Evolutionary conservation across 2,797 vertebrate species (phyloP).

Genomic region (Alca torda): DNA sequence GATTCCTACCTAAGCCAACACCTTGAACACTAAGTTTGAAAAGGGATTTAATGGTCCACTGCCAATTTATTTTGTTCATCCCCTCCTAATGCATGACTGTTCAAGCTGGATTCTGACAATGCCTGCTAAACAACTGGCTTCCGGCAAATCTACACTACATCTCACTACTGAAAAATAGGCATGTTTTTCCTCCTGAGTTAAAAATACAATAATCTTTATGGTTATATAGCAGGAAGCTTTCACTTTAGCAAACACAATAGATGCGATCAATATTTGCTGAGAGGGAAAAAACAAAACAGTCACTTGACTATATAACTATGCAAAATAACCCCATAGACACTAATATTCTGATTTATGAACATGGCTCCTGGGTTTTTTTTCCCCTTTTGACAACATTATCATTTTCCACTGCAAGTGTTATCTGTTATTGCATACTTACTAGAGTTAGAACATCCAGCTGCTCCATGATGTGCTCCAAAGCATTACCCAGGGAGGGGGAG

Average conservation of each 20-base stretch:
- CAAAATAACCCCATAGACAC: neutral
- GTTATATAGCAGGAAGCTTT: neutral
- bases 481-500: conserved; percentile 74
- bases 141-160: neutral
- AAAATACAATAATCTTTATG: neutral
- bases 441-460: conserved; percentile 90
- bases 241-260: neutral
- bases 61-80: neutral
- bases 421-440: conserved; percentile 68
- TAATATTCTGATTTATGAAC: neutral
- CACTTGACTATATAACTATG: neutral
- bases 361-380: neutral
- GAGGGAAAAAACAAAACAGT: neutral
- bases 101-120: neutral
- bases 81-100: neutral
- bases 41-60: neutral
- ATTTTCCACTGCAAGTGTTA: neutral
- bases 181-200: neutral
- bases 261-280: neutral
- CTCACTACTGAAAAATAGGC: neutral
- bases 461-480: conserved; percentile 85
- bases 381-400: neutral
- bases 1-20: neutral
- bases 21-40: neutral
- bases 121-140: neutral